Evolutionary conservation across 1,140 invertebrate species (phyloP).

Genomic region (Drosophila parvula): DNA sequence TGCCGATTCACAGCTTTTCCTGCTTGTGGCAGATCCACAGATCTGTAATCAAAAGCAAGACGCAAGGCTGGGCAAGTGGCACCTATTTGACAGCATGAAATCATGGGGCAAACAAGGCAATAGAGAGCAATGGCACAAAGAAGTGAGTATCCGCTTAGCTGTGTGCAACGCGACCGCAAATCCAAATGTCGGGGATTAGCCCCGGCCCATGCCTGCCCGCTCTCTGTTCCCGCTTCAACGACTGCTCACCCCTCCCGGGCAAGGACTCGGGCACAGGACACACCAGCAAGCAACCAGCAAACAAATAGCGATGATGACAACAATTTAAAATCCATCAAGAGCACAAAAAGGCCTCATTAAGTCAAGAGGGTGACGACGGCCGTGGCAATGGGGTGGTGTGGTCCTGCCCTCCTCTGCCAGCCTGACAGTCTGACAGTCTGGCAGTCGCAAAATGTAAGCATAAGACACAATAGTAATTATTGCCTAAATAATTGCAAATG

Average conservation of each 20-base stretch:
- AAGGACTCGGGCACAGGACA: slow-evolving; percentile 10
- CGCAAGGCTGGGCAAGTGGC: slow-evolving; percentile 24
- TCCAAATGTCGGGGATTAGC: slow-evolving; percentile 47
- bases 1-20: not conserved
- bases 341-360: slow-evolving; percentile 83
- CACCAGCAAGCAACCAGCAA: slow-evolving; percentile 28
- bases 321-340: slow-evolving; percentile 83
- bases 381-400: slow-evolving; percentile 48
- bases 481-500: slow-evolving; percentile 84
- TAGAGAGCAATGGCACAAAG: not conserved
- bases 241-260: slow-evolving; percentile 7
- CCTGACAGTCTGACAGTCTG: not conserved
- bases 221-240: not conserved
- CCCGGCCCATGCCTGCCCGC: slow-evolving; percentile 9
- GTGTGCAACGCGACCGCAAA: slow-evolving; percentile 24
- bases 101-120: slow-evolving; percentile 2
- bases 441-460: slow-evolving; percentile 73
- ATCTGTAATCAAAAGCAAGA: slow-evolving; percentile 1
- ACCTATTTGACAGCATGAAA: not conserved
- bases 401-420: not conserved
- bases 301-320: slow-evolving; percentile 80
- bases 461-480: slow-evolving; percentile 84
- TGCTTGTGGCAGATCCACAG: not conserved
- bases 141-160: slow-evolving; percentile 15
- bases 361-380: slow-evolving; percentile 76